These are phyloP conservation scores for Remorina albescens DNA, from an alignment of 2,797 vertebrate genomes.

Conservation along the genomic window DNA sequence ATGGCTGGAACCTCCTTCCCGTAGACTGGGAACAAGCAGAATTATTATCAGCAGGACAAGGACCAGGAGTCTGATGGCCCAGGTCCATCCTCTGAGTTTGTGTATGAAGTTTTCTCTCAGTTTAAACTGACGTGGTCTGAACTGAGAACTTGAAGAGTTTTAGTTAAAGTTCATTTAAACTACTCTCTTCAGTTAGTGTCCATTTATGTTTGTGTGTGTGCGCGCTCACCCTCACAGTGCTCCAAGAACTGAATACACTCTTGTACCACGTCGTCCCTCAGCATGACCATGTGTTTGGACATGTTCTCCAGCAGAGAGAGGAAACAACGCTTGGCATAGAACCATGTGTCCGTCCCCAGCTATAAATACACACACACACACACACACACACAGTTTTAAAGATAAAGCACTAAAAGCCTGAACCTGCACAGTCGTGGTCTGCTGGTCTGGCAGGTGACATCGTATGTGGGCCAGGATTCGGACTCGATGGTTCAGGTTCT, in stretches of 20 bases:
- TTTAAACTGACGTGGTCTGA: too few species aligned
- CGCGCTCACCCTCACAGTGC: conserved; percentile 90
- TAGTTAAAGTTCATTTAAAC: too few species aligned
- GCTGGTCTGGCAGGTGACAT: background rate
- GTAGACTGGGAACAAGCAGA: conserved; percentile 71
- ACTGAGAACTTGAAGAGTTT: too few species aligned
- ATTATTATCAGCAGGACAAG: background rate
- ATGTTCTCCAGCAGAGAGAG: conserved; percentile 96
- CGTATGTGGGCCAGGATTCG: background rate
- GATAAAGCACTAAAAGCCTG: background rate
- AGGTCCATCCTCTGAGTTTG: background rate
- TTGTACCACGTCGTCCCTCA: conserved; percentile 89
- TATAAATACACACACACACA: conserved; percentile 62
- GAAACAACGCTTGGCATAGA: conserved; percentile 96
- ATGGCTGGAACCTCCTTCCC: conserved; percentile 90
- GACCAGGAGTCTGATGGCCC: background rate
- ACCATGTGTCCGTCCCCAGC: conserved; percentile 96
- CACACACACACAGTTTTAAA: conserved; percentile 8
- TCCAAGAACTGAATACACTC: conserved; percentile 95
- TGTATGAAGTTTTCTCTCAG: too few species aligned
- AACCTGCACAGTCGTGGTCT: background rate
- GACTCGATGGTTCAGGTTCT: background rate
- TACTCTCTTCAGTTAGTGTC: too few species aligned
- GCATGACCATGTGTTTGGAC: conserved; percentile 95
- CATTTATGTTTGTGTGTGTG: too few species aligned